Conservation (phyloP, 1,140 invertebrate genomes). For the Drosophila pectinifera region DNA sequence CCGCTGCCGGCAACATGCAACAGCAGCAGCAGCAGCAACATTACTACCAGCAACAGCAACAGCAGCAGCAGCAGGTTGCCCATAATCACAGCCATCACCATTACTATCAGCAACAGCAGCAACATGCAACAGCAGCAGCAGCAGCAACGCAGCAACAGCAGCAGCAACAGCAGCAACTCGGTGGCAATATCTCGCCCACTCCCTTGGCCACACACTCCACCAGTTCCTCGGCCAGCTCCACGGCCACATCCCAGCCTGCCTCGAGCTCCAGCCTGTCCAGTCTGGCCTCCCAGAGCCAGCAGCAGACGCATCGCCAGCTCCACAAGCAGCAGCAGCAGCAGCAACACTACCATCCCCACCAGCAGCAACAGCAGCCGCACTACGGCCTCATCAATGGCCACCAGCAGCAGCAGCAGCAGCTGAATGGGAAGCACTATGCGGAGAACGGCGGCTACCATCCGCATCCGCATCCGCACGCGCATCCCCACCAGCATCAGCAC, state of each 20-base stretch:
- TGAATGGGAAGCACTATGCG: slow-evolving; percentile 48
- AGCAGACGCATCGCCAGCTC: slow-evolving; percentile 63
- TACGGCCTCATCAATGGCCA: slow-evolving; percentile 73
- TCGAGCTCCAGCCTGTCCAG: slow-evolving; percentile 80
- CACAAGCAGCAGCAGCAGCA: slow-evolving; percentile 60
- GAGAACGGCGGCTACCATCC: slow-evolving; percentile 61
- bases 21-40: slow-evolving; percentile 70
- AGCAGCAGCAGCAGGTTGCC: slow-evolving; percentile 56
- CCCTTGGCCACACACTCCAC: slow-evolving; percentile 73
- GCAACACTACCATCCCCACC: slow-evolving; percentile 63
- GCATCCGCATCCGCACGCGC: slow-evolving; percentile 32
- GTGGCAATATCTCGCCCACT: slow-evolving; percentile 70
- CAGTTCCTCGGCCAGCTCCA: slow-evolving; percentile 79
- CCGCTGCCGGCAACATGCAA: slow-evolving; percentile 86
- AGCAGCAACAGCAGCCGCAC: slow-evolving; percentile 57
- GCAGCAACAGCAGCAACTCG: slow-evolving; percentile 57
- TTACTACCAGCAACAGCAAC: slow-evolving; percentile 59
- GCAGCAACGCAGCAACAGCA: slow-evolving; percentile 22
- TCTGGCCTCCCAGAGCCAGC: slow-evolving; percentile 76
- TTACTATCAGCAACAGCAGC: slow-evolving; percentile 71
- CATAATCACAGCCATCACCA: slow-evolving; percentile 74
- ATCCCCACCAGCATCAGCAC: slow-evolving; percentile 27
- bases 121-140: slow-evolving; percentile 50
- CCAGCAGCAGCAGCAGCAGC: slow-evolving; percentile 63
- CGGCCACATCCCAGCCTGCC: slow-evolving; percentile 79